These are phyloP conservation scores for Sebastes wilsoni DNA, from an alignment of 2,797 vertebrate species.

Conservation along the genomic window DNA sequence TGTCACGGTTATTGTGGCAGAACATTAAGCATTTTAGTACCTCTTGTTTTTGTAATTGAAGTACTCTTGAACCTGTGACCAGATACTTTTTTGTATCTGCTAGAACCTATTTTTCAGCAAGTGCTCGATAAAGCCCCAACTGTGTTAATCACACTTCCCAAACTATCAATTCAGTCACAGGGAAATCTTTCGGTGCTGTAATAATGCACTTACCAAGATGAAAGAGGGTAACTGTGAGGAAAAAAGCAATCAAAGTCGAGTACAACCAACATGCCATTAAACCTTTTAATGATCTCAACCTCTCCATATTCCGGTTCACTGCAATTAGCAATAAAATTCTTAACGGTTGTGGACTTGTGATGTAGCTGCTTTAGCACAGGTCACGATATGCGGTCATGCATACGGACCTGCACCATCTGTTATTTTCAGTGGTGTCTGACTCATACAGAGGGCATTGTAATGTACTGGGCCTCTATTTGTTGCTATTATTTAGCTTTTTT, in stretches of 20 bases:
- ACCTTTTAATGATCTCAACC: conserved; percentile 62
- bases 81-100: not conserved
- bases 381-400: conserved; percentile 48
- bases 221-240: conserved; percentile 3
- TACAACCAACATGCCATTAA: conserved; percentile 49
- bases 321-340: conserved; percentile 71
- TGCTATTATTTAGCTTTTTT: not conserved
- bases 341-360: conserved; percentile 51
- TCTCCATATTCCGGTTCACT: conserved; percentile 52
- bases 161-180: not conserved
- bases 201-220: conserved; percentile 33
- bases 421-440: conserved; percentile 41
- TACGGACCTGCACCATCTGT: conserved; percentile 45
- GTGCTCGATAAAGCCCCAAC: not conserved
- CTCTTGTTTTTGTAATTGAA: conserved; percentile 34
- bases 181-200: conserved; percentile 4
- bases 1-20: not conserved
- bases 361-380: conserved; percentile 57
- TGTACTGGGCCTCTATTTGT: not conserved
- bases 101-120: not conserved
- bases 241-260: conserved; percentile 55
- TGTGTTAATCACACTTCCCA: not conserved
- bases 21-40: conserved; percentile 14
- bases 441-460: conserved; percentile 19
- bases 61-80: not conserved